These are phyloP conservation scores for Sphenopsis melanotis DNA, from an alignment of 2,797 vertebrate species.

Conservation along the genomic window DNA sequence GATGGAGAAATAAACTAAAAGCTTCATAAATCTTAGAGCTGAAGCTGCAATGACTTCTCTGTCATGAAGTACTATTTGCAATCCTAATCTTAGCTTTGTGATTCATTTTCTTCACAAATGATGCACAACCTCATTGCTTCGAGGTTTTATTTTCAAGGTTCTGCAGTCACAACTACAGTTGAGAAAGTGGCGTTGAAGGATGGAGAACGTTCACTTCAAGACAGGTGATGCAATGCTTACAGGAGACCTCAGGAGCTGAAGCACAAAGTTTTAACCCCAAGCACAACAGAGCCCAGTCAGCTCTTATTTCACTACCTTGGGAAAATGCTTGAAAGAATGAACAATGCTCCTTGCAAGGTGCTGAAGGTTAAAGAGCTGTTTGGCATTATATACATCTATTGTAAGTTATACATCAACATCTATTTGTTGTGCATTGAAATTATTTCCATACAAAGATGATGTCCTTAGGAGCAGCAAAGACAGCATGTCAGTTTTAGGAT, in stretches of 20 bases:
- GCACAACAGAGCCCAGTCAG: accelerated
- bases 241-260: neutral
- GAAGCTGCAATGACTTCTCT: neutral
- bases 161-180: neutral
- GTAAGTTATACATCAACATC: neutral
- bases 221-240: neutral
- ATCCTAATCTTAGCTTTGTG: neutral
- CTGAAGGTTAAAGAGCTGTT: neutral
- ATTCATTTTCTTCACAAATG: neutral
- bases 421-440: neutral
- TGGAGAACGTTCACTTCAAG: accelerated
- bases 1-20: neutral
- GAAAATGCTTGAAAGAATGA: neutral
- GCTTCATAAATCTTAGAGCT: neutral
- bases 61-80: neutral
- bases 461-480: neutral
- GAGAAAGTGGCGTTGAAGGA: accelerated
- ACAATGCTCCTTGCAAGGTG: neutral
- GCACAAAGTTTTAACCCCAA: neutral
- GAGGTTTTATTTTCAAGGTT: neutral
- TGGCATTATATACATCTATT: neutral
- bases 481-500: neutral
- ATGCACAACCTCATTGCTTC: accelerated
- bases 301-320: neutral
- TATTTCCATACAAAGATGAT: neutral